Evolutionary conservation across 2,797 vertebrate genomes (phyloP), one percentile per base, ranked within the genome.

Genomic region (Crocodylus rhombifer): DNA sequence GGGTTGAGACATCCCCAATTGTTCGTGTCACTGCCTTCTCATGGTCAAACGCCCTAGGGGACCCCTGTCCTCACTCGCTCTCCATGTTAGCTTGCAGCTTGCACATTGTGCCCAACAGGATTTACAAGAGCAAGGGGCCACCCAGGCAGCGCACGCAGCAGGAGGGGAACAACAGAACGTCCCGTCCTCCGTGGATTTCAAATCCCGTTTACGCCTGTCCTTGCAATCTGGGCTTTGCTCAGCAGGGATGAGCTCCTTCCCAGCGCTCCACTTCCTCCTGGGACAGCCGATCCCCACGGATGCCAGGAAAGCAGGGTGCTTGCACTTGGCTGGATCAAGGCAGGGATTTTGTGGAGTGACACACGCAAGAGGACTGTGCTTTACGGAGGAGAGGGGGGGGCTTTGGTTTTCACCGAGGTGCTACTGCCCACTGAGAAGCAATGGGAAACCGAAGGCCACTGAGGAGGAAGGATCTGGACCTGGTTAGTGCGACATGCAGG

Each of bases 81-180:
- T 2, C 62, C 11, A 3, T 71, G 80, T 82, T 90, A 91, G 86
- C 92, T 5, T 21, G 36, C 5, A 11, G 93, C 75, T 91, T 93
- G 92, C 71, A 89, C 88, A 64, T 36, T 2, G 17, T 90, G 90
- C 90, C 91, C 92, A 91, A 91, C 94, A 92, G 93, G 96, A 90
- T 91, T 96, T 96, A 97, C 96, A 96, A 95, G 96, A 88, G 92
- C 58, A 61, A 80, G 63, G 36, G 96, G 94, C 96, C 94, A 96
- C 92, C 91, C 94, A 89, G 93, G 92, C 94, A 82, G 90, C 42
- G 64, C 78, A 56, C 77, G 77, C 33, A 91, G 88, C 89, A 88
- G 56, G 67, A 67, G 64, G 2, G 0, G 64, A 79, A 90, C 51
- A 84, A 36, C 64, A 69, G 87, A 67, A 91, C 87, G 87, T 92